These are phyloP conservation scores for Arnoldichthys spilopterus DNA, from an alignment of 2,797 vertebrate species.

Conservation along the genomic window DNA sequence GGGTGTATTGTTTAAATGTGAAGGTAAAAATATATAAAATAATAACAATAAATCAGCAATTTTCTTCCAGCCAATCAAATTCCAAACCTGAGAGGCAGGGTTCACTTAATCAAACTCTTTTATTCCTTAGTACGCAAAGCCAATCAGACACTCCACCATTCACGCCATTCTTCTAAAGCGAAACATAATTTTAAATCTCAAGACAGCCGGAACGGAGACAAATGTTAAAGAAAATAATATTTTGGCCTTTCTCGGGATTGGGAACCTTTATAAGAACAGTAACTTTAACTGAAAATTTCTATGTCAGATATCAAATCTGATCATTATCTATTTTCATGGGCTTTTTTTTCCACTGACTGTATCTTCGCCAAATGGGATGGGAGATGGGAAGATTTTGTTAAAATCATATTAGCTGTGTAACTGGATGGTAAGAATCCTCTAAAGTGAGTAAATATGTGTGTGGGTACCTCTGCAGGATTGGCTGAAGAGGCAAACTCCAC, in stretches of 20 bases:
- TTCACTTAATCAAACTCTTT: too few species aligned
- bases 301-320: background rate
- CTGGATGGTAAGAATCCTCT: background rate
- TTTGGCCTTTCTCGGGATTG: background rate
- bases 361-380: conserved; percentile 14
- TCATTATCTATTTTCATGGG: background rate
- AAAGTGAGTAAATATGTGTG: background rate
- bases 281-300: background rate
- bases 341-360: background rate
- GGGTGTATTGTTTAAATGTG: too few species aligned
- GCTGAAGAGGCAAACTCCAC: conserved; percentile 86
- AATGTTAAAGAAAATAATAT: background rate
- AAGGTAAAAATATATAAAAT: background rate
- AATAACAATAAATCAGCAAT: too few species aligned
- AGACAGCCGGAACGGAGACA: background rate
- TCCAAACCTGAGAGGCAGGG: too few species aligned
- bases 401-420: background rate
- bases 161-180: background rate
- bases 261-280: background rate
- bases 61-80: too few species aligned
- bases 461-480: conserved; percentile 81
- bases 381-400: conserved; percentile 14
- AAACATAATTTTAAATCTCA: background rate
- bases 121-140: too few species aligned
- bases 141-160: background rate